These are phyloP conservation scores for Leptopilina boulardi DNA, from an alignment of 1,140 invertebrate genomes.

Conservation along the genomic window DNA sequence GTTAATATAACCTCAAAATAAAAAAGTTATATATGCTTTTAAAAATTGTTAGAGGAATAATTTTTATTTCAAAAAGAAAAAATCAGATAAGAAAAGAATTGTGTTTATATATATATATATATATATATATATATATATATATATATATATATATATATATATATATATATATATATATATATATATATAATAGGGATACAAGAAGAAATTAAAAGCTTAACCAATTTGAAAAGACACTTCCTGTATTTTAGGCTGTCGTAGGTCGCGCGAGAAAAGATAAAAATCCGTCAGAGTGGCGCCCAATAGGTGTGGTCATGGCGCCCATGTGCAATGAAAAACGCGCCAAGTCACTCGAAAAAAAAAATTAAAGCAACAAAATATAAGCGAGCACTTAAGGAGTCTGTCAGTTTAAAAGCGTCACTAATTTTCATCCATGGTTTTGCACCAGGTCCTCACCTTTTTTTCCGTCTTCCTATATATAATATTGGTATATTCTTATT, in stretches of 20 bases:
- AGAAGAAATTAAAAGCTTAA: not conserved
- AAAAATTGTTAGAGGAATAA: too few species aligned
- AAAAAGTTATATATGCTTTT: too few species aligned
- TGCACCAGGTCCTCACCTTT: conserved; percentile 33
- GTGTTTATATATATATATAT: too few species aligned
- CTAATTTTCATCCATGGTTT: conserved; percentile 62
- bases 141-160: too few species aligned
- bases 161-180: too few species aligned
- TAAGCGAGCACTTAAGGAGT: conserved; percentile 64
- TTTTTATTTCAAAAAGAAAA: too few species aligned
- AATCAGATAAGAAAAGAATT: too few species aligned
- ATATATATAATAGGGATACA: too few species aligned
- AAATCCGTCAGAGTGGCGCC: conserved; percentile 64
- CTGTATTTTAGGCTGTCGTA: conserved; percentile 41
- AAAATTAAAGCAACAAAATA: conserved; percentile 57
- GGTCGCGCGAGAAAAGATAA: conserved; percentile 45
- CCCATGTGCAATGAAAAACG: conserved; percentile 54
- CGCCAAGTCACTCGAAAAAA: conserved; percentile 54
- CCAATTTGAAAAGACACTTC: conserved; percentile 6
- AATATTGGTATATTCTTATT: not conserved
- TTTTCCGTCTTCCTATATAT: too few species aligned
- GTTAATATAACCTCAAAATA: too few species aligned
- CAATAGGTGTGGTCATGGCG: conserved; percentile 66
- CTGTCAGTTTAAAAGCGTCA: conserved; percentile 59
- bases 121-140: too few species aligned